Evolutionary conservation across 1,140 invertebrate genomes (phyloP).

Genomic region (Papilio polyxenes): DNA sequence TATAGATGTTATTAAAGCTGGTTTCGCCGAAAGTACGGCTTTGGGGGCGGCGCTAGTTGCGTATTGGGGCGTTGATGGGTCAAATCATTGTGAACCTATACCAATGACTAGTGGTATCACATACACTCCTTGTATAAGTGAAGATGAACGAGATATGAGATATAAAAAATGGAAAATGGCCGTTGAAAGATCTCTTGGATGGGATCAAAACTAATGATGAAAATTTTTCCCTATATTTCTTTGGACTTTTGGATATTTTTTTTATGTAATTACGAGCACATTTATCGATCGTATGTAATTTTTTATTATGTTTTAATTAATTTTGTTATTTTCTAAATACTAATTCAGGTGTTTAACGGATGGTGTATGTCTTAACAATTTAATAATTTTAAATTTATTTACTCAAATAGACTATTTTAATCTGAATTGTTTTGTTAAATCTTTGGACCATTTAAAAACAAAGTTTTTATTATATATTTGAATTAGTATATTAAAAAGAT

Average conservation of each 20-base stretch:
- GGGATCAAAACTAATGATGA: conserved; percentile 82
- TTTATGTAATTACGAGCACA: no score
- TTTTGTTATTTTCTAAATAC: no score
- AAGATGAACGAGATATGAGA: conserved; percentile 86
- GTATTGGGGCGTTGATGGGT: conserved; percentile 84
- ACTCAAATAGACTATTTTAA: no score
- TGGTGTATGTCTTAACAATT: no score
- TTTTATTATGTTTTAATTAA: no score
- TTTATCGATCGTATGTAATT: no score
- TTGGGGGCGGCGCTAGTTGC: conserved; percentile 91
- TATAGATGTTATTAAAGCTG: conserved; percentile 85
- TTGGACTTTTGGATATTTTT: no score
- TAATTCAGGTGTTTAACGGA: not conserved
- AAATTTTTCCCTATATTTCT: not conserved
- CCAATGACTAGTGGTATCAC: conserved; percentile 82
- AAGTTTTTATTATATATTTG: no score
- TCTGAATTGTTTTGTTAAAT: no score
- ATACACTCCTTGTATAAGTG: conserved; percentile 85
- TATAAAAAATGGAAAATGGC: conserved; percentile 93
- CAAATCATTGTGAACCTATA: conserved; percentile 63
- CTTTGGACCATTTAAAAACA: no score
- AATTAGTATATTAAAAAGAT: no score
- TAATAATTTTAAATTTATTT: no score
- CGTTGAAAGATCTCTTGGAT: conserved; percentile 88
- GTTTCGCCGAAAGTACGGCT: conserved; percentile 92